Evolutionary conservation across 2,888 invertebrate species (phyloP).

Genomic region (Incurvaria masculella): DNA sequence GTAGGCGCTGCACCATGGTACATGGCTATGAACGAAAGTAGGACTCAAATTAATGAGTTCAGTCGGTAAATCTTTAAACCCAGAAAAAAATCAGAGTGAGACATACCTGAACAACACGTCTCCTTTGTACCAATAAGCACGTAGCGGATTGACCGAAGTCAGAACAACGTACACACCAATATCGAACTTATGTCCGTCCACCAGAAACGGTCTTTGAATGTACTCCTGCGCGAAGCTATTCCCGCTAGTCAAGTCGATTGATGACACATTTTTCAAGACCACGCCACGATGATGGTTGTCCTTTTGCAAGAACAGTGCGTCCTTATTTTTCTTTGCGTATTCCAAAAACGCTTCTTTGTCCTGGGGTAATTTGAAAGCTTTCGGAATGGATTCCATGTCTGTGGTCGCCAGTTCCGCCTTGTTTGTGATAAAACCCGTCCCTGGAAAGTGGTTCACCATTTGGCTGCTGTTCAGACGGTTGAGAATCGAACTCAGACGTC

Average conservation of each 20-base stretch:
- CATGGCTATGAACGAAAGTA: too few species aligned
- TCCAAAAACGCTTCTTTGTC: constrained; percentile 66
- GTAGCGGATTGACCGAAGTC: constrained; percentile 86
- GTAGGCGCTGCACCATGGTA: too few species aligned
- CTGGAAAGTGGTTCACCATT: constrained; percentile 91
- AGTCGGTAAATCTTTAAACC: too few species aligned
- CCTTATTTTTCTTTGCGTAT: constrained; percentile 64
- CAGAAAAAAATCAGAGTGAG: constrained; percentile 2
- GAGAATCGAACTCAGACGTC: constrained; percentile 46
- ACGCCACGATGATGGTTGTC: constrained; percentile 90
- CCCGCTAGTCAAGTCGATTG: constrained; percentile 65
- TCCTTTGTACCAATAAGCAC: constrained; percentile 85
- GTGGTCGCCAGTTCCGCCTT: constrained; percentile 86
- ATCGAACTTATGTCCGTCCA: constrained; percentile 95
- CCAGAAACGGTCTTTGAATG: constrained; percentile 80
- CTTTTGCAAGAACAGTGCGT: constrained; percentile 84
- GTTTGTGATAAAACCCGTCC: constrained; percentile 88
- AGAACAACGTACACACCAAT: constrained; percentile 92
- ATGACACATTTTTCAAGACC: constrained; percentile 63
- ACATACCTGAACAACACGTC: constrained; percentile 82
- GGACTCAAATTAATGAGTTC: too few species aligned
- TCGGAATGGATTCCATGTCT: constrained; percentile 75
- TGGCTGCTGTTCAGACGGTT: constrained; percentile 67
- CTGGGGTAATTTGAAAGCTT: constrained; percentile 82
- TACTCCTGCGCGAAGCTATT: constrained; percentile 91